Percentiles rank a stretch among this genome's conserved stretches.
Conservation (phyloP, 2,888 invertebrate species). For the Desoria tigrina region DNA sequence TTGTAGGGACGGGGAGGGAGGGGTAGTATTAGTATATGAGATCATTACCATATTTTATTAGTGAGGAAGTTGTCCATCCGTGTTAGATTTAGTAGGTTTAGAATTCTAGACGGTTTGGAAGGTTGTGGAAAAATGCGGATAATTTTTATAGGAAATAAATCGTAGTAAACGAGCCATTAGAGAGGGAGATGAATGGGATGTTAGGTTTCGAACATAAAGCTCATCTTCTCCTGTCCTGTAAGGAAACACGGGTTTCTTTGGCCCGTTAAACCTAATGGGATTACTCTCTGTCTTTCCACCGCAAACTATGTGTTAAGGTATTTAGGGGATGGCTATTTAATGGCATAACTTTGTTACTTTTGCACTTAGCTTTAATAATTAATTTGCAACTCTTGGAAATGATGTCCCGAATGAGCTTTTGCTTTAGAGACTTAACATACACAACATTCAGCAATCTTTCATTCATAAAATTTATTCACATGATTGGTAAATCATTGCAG, state of each 20-base stretch:
- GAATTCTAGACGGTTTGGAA: slow-evolving; percentile 18
- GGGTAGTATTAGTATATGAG: no score
- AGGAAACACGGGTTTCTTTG: slow-evolving; percentile 9
- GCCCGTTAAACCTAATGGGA: slow-evolving; percentile 21
- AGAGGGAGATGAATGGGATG: slow-evolving; percentile 30
- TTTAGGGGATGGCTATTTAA: slow-evolving; percentile 6
- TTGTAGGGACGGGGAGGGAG: no score
- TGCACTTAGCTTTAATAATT: no score
- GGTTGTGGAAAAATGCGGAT: slow-evolving; percentile 31
- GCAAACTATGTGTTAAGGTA: slow-evolving; percentile 14
- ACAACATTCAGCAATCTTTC: no score
- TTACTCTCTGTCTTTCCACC: slow-evolving; percentile 7
- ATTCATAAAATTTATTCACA: no score
- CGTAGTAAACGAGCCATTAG: slow-evolving; percentile 43
- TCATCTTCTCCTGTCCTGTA: not conserved
- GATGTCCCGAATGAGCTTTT: no score
- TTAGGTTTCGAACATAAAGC: not conserved
- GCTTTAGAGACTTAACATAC: no score
- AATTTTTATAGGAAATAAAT: slow-evolving; percentile 48
- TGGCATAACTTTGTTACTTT: not conserved
- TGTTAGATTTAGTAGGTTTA: slow-evolving; percentile 22
- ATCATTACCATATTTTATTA: slow-evolving; percentile 4
- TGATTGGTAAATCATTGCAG: no score
- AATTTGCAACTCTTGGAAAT: no score
- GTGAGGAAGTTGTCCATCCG: slow-evolving; percentile 24